Base-by-base conservation (phyloP, 1,140 invertebrate species). In the Triops longicaudatus region DNA sequence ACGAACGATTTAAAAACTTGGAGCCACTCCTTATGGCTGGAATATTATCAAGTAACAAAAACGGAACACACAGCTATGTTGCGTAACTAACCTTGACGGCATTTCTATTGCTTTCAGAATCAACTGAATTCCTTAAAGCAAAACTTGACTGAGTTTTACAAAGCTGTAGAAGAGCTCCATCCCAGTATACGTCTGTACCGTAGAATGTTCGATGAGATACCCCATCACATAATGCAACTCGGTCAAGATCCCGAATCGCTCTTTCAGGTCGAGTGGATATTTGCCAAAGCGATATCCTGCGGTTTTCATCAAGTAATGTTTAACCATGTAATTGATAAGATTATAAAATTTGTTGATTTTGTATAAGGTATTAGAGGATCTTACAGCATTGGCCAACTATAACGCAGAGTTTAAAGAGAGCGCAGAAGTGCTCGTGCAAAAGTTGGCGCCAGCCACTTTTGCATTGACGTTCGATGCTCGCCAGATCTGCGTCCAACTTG, bases 201-300 rank as follows among this genome's bases (percentile, higher is more conserved):
- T n/a, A 85, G 93, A 82, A 92, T 91, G 85, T 85, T 93, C 72
- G 91, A 93, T 83, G 93, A 95, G 84, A 85, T 95, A 72, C 93
- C 93, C 75, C 92, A 89, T 84, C 91, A 93, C 79, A 84, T 81
- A 27, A 81, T 81, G 73, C 80, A 80, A 76, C 80, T 85, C 12
- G 80, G 83, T 44, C 82, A 82, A 17, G 79, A 81, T 12, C 81
- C 83, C 26, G 85, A 85, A 28, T 84, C 81, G 80, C 83, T 92
- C 79, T 88, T 88, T 14, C 88, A 92, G 81, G 83, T 90, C 7
- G 86, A 87, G 77, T 93, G 92, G 91, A 86, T 93, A 12, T 88
- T 89, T 80, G 88, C 89, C 79, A 93, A 93, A 85, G 84, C 93
- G 1, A 89, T 89, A 71, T 89, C 89, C 3, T 89, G 90, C 1